phyloP scores from a whole-genome alignment of 2,113 vertebrate species.

The Octodon degus region DNA sequence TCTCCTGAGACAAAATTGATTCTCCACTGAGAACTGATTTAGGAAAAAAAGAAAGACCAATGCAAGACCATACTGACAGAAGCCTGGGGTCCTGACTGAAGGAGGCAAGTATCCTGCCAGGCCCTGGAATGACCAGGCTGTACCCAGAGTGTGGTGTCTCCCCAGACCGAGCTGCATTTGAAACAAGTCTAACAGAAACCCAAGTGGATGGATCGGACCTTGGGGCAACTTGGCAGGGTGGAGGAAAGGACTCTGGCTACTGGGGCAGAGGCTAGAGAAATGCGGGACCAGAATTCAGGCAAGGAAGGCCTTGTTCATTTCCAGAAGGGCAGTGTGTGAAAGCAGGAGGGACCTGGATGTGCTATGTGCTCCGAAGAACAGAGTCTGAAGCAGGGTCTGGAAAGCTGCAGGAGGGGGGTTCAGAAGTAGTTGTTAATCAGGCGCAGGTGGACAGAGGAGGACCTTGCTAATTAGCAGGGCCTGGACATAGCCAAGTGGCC shows the following conservation, averaged over 20 bases:
- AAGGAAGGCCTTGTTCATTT: not conserved
- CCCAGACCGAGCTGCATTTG: not conserved
- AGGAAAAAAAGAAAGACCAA: not conserved
- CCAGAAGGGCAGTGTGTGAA: not conserved
- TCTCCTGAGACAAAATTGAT: not conserved
- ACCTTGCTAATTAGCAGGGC: not conserved
- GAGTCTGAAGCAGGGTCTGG: not conserved
- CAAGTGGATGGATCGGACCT: not conserved
- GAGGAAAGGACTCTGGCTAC: not conserved
- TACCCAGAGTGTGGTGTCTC: no score
- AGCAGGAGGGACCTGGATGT: not conserved
- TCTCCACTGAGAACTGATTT: not conserved
- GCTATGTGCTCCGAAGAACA: not conserved
- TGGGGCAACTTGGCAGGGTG: not conserved
- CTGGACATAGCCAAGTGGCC: not conserved
- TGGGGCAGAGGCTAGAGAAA: accelerated
- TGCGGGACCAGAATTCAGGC: not conserved
- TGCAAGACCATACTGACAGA: not conserved
- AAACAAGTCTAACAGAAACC: not conserved
- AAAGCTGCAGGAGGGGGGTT: not conserved
- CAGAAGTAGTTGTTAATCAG: not conserved
- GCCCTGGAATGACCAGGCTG: not conserved
- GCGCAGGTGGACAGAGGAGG: not conserved
- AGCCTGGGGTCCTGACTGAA: not conserved
- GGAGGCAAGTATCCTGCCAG: not conserved